Base-by-base conservation (phyloP, 2,113 vertebrate species). In the Leuciscus idus region DNA sequence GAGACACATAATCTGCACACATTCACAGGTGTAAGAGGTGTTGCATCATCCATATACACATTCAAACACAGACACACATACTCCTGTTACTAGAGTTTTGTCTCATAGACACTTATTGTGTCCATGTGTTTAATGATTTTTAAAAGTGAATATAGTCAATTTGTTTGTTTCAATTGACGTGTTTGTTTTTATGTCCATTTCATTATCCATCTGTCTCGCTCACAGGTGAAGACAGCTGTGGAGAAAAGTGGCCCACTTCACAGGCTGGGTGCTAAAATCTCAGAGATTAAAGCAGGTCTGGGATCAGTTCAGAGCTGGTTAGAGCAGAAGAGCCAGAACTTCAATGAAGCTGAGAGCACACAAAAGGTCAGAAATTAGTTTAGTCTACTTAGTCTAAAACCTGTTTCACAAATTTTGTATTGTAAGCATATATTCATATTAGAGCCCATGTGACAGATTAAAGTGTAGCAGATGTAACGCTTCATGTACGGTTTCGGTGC, bases 291-390 rank as follows among this genome's bases (percentile, higher is more conserved):
- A 57, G 92, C 89, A 1, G 97, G 97, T 1, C 96, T 98, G 81
- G 92, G 84, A 74, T 93, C 93, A n/a, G 92, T 98, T 62, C 95
- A 96, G 92, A 94, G 92, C 64, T 94, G 94, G 87, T 92, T 98
- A 33, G 93, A 97, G 30, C 93, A 96, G 85, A 96, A 92, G 80
- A 96, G 94, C 84, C 91, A 94, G 86, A 95, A 91, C 11, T 90
- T 97, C 61, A 75, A 75, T 17, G 95, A 96, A 86, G 97, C 98
- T 7, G 95, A 97, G 90, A 91, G 93, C 89, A 92, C 95, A 81
- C 97, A 97, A 90, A 98, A 99, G 96, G 98, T 99, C 91, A 90
- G 88, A 19, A 0, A 46, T 62, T 1, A 15, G 15, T 64, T 81
- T 43, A 36, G 33, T 57, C 19, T 8, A 3, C 11, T n/a, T 11